These are phyloP conservation scores for Cheiracanthium punctorium DNA, from an alignment of 2,888 invertebrate genomes.

Conservation along the genomic window DNA sequence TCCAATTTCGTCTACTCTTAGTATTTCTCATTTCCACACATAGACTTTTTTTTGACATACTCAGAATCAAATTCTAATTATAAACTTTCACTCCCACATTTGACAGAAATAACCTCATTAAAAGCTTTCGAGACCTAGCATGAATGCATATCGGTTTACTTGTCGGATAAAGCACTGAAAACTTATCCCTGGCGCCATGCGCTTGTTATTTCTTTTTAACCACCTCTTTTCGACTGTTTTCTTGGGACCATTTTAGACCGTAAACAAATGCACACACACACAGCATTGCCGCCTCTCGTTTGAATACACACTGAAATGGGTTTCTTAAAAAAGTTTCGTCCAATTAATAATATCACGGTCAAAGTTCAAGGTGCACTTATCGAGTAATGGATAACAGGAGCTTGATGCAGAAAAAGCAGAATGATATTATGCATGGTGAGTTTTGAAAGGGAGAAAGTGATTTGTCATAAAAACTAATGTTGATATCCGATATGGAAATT, in stretches of 20 bases:
- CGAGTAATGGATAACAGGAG: no score
- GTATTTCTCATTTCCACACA: no score
- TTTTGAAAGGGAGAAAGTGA: no score
- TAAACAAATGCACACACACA: not conserved
- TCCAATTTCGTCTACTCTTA: no score
- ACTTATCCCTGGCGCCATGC: not conserved
- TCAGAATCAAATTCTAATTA: not conserved
- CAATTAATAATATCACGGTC: not conserved
- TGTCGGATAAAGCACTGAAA: not conserved
- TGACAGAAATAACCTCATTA: slow-evolving; percentile 60
- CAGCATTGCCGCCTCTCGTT: not conserved
- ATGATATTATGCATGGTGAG: no score
- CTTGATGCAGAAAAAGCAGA: no score
- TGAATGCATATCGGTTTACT: not conserved
- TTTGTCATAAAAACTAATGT: no score
- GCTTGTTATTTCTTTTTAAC: not conserved
- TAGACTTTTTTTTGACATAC: not conserved
- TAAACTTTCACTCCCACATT: not conserved
- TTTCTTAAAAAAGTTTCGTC: not conserved
- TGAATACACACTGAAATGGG: not conserved
- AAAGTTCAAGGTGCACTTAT: not conserved
- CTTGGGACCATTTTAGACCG: not conserved
- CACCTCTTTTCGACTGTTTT: not conserved
- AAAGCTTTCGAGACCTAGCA: slow-evolving; percentile 23
- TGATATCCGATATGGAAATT: no score